Conservation (phyloP, 2,113 vertebrate genomes). For the Channa argus region DNA sequence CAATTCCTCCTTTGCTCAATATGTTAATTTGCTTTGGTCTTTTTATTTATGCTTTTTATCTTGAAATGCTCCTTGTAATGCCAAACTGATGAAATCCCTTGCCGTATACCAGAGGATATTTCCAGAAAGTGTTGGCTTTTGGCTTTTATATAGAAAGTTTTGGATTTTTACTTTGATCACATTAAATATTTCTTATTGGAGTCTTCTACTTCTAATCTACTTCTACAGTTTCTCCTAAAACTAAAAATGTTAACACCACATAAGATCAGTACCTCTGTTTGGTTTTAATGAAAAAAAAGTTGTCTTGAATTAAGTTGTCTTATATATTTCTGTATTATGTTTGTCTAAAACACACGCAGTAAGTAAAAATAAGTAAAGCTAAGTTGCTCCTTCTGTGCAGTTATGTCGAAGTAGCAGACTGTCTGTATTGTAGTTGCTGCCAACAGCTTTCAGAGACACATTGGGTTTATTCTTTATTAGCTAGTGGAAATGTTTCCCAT, state of each 20-base stretch:
- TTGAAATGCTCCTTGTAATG: background rate
- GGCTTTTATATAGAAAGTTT: background rate
- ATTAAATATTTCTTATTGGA: background rate
- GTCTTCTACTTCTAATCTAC: too few species aligned
- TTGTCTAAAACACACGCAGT: background rate
- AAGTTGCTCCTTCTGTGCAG: constrained; percentile 1
- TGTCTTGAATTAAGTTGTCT: background rate
- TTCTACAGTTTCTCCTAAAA: too few species aligned
- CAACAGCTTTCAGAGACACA: constrained; percentile 17
- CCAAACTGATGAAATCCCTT: background rate
- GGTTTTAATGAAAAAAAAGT: background rate
- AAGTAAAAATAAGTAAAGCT: too few species aligned
- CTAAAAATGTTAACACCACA: background rate
- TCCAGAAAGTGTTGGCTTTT: background rate
- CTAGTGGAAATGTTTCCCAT: constrained; percentile 23
- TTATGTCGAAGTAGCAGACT: constrained; percentile 21
- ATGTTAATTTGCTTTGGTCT: background rate
- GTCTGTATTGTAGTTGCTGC: constrained; percentile 12
- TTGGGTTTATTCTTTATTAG: constrained; percentile 38
- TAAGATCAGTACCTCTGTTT: background rate
- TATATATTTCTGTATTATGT: background rate
- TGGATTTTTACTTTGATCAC: background rate
- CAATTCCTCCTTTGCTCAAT: background rate
- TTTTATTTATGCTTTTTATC: background rate
- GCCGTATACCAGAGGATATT: background rate